These are phyloP conservation scores for Charadrius vociferus DNA, from an alignment of 2,113 vertebrate genomes.

Conservation along the genomic window DNA sequence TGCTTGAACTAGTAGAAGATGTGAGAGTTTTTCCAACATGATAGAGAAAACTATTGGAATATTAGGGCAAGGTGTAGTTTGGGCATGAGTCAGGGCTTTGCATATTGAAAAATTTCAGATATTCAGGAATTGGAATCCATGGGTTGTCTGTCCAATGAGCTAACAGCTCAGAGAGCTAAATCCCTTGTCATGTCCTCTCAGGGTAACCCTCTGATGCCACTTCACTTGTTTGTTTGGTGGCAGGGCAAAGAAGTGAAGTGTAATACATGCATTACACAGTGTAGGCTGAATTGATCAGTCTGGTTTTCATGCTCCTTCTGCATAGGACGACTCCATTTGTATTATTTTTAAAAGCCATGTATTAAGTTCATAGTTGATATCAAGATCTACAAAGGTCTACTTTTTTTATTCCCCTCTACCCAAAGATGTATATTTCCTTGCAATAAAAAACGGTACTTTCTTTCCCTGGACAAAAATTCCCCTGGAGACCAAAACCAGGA, in stretches of 20 bases:
- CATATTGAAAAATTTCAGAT: background rate
- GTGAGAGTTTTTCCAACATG: background rate
- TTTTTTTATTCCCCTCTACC: background rate
- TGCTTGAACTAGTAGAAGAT: background rate
- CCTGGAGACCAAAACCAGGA: background rate
- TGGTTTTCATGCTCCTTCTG: background rate
- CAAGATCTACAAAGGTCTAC: background rate
- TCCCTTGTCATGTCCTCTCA: background rate
- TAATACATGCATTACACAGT: accelerated
- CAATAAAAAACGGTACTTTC: background rate
- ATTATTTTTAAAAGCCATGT: background rate
- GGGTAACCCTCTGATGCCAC: background rate
- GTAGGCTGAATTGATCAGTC: background rate
- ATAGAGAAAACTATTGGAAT: background rate
- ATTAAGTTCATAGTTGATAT: background rate
- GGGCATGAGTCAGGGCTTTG: background rate
- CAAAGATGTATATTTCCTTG: background rate
- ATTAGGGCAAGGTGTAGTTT: background rate
- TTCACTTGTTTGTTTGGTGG: background rate
- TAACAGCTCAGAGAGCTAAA: background rate
- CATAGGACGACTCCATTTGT: background rate
- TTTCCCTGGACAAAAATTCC: background rate
- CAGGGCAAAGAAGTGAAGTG: background rate
- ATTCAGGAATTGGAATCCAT: accelerated
- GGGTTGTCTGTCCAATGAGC: background rate